Percentiles rank a stretch among this genome's conserved stretches.
phyloP scores from a whole-genome alignment of 2,797 vertebrate genomes.

The Chiloscyllium punctatum region DNA sequence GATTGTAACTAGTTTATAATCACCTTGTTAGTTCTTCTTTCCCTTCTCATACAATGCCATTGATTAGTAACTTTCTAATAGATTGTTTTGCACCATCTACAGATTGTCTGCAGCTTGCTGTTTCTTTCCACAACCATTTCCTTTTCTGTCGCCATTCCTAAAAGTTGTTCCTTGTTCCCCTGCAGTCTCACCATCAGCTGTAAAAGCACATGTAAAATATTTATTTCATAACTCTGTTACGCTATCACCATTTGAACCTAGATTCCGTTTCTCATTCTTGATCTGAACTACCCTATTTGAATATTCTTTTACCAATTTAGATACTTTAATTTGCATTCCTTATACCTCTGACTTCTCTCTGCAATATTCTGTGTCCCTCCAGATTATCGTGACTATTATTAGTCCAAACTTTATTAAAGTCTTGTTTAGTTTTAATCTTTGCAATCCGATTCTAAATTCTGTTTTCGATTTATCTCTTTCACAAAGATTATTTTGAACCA shows the following conservation, averaged over 20 bases:
- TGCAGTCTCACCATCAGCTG: background rate
- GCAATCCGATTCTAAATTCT: too few relatives aligned
- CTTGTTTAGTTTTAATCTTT: too few relatives aligned
- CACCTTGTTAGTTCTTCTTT: too few relatives aligned
- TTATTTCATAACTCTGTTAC: too few relatives aligned
- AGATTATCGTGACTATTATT: too few relatives aligned
- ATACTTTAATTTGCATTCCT: background rate
- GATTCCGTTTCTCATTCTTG: background rate
- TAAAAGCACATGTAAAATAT: too few relatives aligned
- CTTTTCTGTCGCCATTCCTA: background rate
- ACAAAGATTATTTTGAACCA: too few relatives aligned
- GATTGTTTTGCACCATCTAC: too few relatives aligned
- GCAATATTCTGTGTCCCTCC: too few relatives aligned
- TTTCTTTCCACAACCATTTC: background rate
- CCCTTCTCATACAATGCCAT: background rate
- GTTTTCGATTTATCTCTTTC: too few relatives aligned
- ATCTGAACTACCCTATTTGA: background rate
- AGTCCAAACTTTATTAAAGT: too few relatives aligned
- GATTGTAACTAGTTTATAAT: background rate
- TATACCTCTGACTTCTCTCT: background rate
- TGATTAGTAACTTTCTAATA: background rate
- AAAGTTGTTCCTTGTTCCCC: background rate
- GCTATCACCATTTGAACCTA: too few relatives aligned
- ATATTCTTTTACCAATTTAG: background rate
- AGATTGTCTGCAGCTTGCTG: background rate